Base-by-base conservation (phyloP, 2,888 invertebrate genomes). In the Hoplodrina ambigua region DNA sequence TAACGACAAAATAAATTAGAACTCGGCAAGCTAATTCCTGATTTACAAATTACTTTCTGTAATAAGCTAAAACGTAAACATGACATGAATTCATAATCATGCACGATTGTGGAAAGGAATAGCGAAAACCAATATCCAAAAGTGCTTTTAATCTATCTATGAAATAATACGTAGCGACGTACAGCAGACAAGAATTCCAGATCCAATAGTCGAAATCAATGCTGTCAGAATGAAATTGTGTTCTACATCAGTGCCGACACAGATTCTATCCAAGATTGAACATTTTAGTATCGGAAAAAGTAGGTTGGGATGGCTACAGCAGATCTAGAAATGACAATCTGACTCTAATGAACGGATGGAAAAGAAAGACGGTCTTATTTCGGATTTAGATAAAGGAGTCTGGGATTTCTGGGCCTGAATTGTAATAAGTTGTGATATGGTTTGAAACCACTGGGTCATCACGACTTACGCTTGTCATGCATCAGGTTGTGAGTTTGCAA, bases 191-290 rank as follows among this genome's bases (percentile, higher is more conserved):
- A 17, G 46, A 46, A 46, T 46, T 57, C 20, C 15, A 57, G 56
- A 66, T 44, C 50, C 41, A 71, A 61, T 77, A 49, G 50, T 44
- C 59, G 20, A 56, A 78, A 81, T 81, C 78, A 78, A 81, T 59
- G 37, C 25, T 70, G 66, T 71, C 56, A 52, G 55, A 78, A 55
- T 63, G 49, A 60, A 70, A 70, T 70, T 49, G 61, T 59, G 65
- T 13, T 63, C 65, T 53, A 81, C 37, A 78, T 78, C 63, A 55
- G 41, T 44, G 20, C 17, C 44, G 65, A 59, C 62, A 78, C 20
- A 67, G 78, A 81, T 82, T 71, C 53, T 60, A 57, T 60, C 53
- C 49, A 65, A 81, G 59, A 78, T 71, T 65, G 67, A 66, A 72
- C 58, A 65, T 69, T 78, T 67, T 62, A 64, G 72, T 77, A 57